Base-by-base conservation (phyloP, 2,888 invertebrate species). In the Netelia melanura region DNA sequence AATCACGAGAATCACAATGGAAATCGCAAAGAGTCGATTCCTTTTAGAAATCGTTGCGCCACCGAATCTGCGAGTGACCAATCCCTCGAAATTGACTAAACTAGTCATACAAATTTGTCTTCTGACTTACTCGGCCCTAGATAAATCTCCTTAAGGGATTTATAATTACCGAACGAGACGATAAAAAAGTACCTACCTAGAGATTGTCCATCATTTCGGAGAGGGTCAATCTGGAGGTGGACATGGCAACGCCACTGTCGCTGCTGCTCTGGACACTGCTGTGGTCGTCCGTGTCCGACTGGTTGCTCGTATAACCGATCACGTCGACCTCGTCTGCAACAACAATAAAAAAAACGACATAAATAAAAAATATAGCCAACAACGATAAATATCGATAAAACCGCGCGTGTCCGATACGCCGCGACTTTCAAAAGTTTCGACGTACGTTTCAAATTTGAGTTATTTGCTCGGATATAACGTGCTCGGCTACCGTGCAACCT, bases 231-330 rank as follows among this genome's bases (percentile, higher is more conserved):
- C 96, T 95, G 92, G 95, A 95, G 91, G 96, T 96, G 92, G 95
- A 96, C 95, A 96, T 95, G 91, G 95, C 95, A 93, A 96, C 96
- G 90, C 97, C 97, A 92, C 97, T 97, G 94, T 96, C 96, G 92
- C 96, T 96, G 91, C 96, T 96, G 94, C 97, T 97, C 94, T 96
- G 96, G 81, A 96, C 96, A 88, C 97, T 97, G 94, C 96, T 96
- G 92, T 97, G 96, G 94, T 97, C 97, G 94, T 97, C 97, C 89
- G 97, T 96, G 94, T 97, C 97, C 93, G 96, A 97, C 94, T 97
- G 97, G 95, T 97, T 97, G 93, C 97, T 97, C 93, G 97, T 97
- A 95, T 97, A 97, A 81, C 97, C 97, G 91, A 97, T 96, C 92
- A 97, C 97, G 94, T 97, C 97, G 91, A 97, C 97, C 94, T 97